phyloP scores from a whole-genome alignment of 2,113 vertebrate species.

The Stomatorhinus ivindoensis region DNA sequence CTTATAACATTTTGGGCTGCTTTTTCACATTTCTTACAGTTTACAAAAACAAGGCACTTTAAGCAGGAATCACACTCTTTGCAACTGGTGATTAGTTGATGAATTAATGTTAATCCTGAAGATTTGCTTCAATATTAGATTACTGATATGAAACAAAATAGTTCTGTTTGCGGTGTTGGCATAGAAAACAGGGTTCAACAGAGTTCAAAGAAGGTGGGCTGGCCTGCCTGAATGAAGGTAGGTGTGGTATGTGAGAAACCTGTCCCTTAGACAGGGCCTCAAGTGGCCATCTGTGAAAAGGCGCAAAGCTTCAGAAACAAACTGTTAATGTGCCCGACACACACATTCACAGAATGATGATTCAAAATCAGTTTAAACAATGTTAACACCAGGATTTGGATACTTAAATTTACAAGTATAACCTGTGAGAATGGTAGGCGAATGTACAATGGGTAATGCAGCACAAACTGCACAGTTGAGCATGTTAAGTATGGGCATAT shows the following conservation, averaged over 20 bases:
- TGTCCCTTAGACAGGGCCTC: background rate
- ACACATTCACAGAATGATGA: background rate
- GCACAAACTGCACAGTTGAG: background rate
- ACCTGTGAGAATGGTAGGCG: background rate
- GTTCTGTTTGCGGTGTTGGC: background rate
- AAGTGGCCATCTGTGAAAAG: background rate
- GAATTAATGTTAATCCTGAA: background rate
- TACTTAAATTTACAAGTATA: background rate
- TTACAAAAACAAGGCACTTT: background rate
- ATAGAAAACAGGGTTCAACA: background rate
- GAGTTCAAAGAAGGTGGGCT: background rate
- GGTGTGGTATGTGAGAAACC: background rate
- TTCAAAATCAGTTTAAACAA: background rate
- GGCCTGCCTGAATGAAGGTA: background rate
- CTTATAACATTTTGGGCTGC: background rate
- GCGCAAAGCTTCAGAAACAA: background rate
- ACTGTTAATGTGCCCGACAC: background rate
- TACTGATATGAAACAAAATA: background rate
- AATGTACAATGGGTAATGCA: background rate
- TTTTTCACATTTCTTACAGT: background rate
- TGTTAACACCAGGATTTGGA: background rate
- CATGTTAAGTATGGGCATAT: background rate
- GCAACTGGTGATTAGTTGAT: background rate
- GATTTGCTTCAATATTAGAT: background rate
- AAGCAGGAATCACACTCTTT: background rate